These are phyloP conservation scores for Netelia melanura DNA, from an alignment of 2,888 invertebrate genomes.

Conservation along the genomic window DNA sequence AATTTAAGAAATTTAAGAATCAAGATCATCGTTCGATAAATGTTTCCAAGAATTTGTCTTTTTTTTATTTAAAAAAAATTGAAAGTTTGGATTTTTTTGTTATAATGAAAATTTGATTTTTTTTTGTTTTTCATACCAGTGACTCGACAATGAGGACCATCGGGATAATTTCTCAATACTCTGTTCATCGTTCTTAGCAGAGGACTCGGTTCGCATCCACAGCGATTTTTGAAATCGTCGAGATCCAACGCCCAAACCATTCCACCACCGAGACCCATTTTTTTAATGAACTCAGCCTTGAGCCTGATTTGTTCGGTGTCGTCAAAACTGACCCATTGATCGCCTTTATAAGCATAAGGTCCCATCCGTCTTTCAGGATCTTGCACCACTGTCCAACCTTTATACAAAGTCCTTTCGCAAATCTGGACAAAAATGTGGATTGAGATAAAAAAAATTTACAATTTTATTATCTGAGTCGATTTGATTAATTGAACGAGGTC, in stretches of 20 bases:
- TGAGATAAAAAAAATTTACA: neutral
- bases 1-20: too few relatives aligned
- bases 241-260: slow-evolving; percentile 96
- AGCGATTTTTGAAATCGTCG: slow-evolving; percentile 93
- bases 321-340: slow-evolving; percentile 98
- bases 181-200: slow-evolving; percentile 92
- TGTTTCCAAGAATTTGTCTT: too few relatives aligned
- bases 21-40: too few relatives aligned
- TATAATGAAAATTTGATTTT: neutral
- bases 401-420: slow-evolving; percentile 91
- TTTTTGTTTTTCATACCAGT: slow-evolving; percentile 78
- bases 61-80: too few relatives aligned
- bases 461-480: neutral
- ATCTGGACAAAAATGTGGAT: slow-evolving; percentile 87
- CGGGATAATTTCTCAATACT: slow-evolving; percentile 89
- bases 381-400: slow-evolving; percentile 92
- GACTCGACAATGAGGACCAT: slow-evolving; percentile 88
- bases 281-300: slow-evolving; percentile 93
- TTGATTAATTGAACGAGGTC: neutral
- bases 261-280: slow-evolving; percentile 92
- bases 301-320: slow-evolving; percentile 93
- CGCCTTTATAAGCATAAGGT: slow-evolving; percentile 92
- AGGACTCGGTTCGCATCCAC: slow-evolving; percentile 93
- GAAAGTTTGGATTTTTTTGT: neutral
- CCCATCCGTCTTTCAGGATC: slow-evolving; percentile 94